Base-by-base conservation (phyloP, 1,140 invertebrate genomes). In the Drosophila nigrodunni region DNA sequence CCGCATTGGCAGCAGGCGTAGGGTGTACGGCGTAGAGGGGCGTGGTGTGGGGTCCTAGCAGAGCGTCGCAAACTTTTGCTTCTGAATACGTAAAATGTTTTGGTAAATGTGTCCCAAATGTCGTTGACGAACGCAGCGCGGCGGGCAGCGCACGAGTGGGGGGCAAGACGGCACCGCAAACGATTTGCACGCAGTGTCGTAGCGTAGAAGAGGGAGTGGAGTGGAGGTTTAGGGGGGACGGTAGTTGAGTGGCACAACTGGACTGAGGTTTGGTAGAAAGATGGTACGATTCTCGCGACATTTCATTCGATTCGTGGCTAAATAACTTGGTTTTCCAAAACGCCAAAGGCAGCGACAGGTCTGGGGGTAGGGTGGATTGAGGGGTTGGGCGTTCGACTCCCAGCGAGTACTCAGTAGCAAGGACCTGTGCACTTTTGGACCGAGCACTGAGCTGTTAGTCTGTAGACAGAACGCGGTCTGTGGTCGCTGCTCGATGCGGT, bases 61-160 rank as follows among this genome's bases (percentile, higher is more conserved):
- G 25, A 52, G 46, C 46, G 37, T 52, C n/a, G 70, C 76, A 75
- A 87, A 88, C 82, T 81, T 88, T 88, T 78, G 55, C 73, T 66
- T 69, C 85, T 89, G 85, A 88, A 88, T 88, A 88, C 85, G 83
- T 83, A 88, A 88, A 89, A 88, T 89, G 80, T 82, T 87, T 87
- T 87, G 80, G 77, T 88, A 88, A 88, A 88, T 88, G 85, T 88
- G 77, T 88, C 85, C 85, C 85, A 88, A 88, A 88, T 88, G 83
- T 78, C 77, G 83, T 60, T 57, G 74, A 75, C 70, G 83, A 67
- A 59, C 62, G 71, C 71, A 30, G 49, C 3, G 57, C 3, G 18
- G 34, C 65, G 2, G 9, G 37, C 1, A 41, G 54, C 3, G 25
- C 0, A 4, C 25, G 25, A 30, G 13, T 1, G 21, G n/a, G 8